A percentile compares a stretch with the other conserved stretches of the same genome.
phyloP scores from a whole-genome alignment of 2,113 vertebrate species.

The Dicerorhinus sumatrensis region DNA sequence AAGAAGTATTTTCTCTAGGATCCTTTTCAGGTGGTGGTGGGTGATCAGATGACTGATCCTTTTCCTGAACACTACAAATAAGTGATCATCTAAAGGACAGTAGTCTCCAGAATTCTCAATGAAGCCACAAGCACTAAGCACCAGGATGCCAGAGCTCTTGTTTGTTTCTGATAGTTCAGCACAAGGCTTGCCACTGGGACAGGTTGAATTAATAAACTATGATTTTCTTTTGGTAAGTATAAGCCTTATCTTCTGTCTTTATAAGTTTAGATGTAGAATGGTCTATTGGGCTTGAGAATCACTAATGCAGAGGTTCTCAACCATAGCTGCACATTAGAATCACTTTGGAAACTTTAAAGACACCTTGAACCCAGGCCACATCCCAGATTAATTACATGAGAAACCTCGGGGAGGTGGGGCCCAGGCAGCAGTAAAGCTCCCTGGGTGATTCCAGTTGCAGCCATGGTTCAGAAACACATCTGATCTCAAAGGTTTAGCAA shows the following conservation, averaged over 20 bases:
- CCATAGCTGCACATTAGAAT: not conserved
- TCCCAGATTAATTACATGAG: not conserved
- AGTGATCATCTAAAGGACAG: not conserved
- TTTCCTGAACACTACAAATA: not conserved
- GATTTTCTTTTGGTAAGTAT: not conserved
- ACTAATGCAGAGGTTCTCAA: not conserved
- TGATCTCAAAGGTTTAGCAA: not conserved
- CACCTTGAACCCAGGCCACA: not conserved
- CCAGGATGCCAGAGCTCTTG: too few species aligned
- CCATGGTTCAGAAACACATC: not conserved
- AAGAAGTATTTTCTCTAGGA: not conserved
- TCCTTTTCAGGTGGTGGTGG: not conserved
- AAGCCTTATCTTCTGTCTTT: not conserved
- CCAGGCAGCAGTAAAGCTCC: not conserved
- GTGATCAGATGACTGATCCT: not conserved
- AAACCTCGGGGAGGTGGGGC: too few species aligned
- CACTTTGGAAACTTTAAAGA: not conserved
- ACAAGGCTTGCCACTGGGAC: not conserved
- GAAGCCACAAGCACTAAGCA: not conserved
- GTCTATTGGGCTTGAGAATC: not conserved
- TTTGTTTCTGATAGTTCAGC: not conserved
- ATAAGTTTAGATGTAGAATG: not conserved
- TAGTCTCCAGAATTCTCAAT: not conserved
- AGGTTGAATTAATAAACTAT: not conserved
- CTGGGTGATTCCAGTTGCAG: not conserved